Evolutionary conservation across 2,797 vertebrate species (phyloP), one percentile per base, ranked within the genome.

Genomic region (Ammospiza maritima): DNA sequence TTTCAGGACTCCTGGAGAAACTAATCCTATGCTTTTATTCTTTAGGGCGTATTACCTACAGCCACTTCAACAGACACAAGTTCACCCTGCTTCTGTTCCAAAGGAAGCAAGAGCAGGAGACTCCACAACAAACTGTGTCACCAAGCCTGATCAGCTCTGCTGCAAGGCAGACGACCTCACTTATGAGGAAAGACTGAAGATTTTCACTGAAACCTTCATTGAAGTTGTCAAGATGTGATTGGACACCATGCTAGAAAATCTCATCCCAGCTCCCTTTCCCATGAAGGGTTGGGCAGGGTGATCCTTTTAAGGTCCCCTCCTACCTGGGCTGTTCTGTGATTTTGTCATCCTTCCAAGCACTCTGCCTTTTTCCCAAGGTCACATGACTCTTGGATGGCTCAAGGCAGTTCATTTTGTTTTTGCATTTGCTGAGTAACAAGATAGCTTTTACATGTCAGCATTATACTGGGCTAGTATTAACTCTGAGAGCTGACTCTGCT

Each of bases 1-100:
- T 94, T 91, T 84, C 73, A 91, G 48, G 16, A 15, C 34, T 96
- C 58, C 82, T 42, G 70, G 54, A 91, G 75, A 67, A 92, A 34
- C 22, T 13, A 77, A 51, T 54, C n/a, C 80, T 77, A 74, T 75
- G 16, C n/a, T 93, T 81, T 81, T 81, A 16, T 56, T 75, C 79
- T 90, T 29, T 48, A 86, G n/a, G 44, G 32, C 20, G 4, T 72
- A 18, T 85, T 89, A 80, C 71, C 57, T 71, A 25, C 10, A 16
- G 19, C 27, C 4, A 4, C 58, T 78, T 66, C 56, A 69, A 30
- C 12, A 70, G 34, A 13, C 27, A 50, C 29, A 48, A 45, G 19
- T 18, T 90, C 50, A 50, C 21, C 19, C 30, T 45, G n/a, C 51
- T 85, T 57, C 57, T 73, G 13, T 53, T 90, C 34, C 54, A 53